Percentiles rank a stretch among this genome's conserved stretches.
These are phyloP conservation scores for Paraescarpia echinospica DNA, from an alignment of 1,140 invertebrate genomes.

Conservation along the genomic window DNA sequence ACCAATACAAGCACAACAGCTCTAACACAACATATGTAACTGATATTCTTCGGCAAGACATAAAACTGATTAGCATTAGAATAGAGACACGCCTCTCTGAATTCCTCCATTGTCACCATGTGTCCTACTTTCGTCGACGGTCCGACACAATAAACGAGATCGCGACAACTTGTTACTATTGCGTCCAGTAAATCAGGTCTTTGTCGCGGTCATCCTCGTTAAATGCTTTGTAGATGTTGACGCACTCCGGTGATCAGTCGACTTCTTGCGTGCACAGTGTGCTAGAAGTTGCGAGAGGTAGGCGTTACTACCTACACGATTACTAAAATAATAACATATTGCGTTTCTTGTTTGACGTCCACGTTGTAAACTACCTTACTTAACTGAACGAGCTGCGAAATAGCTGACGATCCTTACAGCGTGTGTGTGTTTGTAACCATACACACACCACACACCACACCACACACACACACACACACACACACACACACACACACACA, in stretches of 20 bases:
- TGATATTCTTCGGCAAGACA: neutral
- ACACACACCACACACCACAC: no score
- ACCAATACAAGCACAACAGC: neutral
- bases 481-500: no score
- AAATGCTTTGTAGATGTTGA: neutral
- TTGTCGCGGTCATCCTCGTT: neutral
- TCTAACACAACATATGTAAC: neutral
- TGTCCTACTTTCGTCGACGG: neutral
- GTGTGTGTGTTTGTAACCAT: neutral
- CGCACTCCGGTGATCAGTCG: neutral
- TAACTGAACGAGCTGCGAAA: neutral
- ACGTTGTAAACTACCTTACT: neutral
- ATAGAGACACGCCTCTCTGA: neutral
- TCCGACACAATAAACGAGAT: neutral
- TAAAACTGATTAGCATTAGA: neutral
- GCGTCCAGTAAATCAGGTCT: neutral
- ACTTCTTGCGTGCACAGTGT: neutral
- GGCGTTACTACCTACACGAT: neutral
- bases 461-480: no score
- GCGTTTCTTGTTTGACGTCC: neutral
- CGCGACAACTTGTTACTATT: neutral
- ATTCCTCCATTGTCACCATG: neutral
- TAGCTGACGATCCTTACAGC: neutral
- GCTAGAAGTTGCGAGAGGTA: neutral
- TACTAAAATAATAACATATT: neutral